Base-by-base conservation (phyloP, 1,140 invertebrate species). In the Glomeris maerens region DNA sequence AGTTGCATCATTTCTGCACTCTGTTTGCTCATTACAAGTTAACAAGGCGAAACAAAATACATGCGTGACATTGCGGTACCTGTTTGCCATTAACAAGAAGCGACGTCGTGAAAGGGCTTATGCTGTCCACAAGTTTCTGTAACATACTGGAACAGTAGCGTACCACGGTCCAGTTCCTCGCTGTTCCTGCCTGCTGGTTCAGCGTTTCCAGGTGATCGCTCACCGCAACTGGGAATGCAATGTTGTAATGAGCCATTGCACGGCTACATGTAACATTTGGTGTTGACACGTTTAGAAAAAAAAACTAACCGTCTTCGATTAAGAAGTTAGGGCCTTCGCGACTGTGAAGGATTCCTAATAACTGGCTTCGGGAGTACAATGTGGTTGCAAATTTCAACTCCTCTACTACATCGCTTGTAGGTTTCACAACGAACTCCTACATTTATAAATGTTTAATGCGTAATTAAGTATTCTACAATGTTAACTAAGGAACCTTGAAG, bases 41-140 rank as follows among this genome's bases (percentile, higher is more conserved):
- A 29, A 52, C 27, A 7, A 21, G 13, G 31, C 21, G 29, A 10
- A 47, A 14, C n/a, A 36, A 13, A 25, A 52, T 52, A n/a, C 28
- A 45, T 21, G 20, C 3, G 4, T 31, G 22, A 20, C n/a, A 27
- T 54, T 59, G n/a, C n/a, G n/a, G 58, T 61, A 91, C 86, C 74
- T 96, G 90, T 72, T 97, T 98, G 54, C 93, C 94, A 70, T 92
- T 85, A 20, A 98, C 94, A 23, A 98, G 72, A 51, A 98, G 84
- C 14, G 87, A 86, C 25, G 95, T 98, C 50, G 98, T 92, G 62
- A 93, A 95, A 17, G 95, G 95, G 68, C 92, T 95, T 50, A 99
- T 90, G 58, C 88, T 93, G 68, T 98, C 94, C 2, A 98, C 93
- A 45, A 90, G 84, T 63, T 98, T 93, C 63, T 81, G 76, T 22